Conservation (phyloP, 2,113 vertebrate species). For the Grus americana region DNA sequence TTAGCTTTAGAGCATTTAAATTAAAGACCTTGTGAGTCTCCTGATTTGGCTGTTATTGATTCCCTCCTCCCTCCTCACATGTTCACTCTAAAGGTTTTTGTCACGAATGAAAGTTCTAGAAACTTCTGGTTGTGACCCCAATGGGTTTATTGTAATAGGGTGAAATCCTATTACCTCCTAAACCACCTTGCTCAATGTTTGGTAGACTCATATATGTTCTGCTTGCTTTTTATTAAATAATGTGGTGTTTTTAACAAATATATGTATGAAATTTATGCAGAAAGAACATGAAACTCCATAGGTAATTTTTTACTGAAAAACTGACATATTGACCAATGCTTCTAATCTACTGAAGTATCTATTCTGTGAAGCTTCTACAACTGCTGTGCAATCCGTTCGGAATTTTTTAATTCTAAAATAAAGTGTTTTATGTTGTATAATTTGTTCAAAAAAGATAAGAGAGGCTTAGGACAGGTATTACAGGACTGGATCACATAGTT, state of each 20-base stretch:
- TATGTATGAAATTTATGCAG: neutral
- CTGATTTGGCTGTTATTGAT: neutral
- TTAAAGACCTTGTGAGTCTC: neutral
- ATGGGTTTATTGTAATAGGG: neutral
- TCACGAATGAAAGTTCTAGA: neutral
- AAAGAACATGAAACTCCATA: fast-evolving
- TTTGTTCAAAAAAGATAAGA: neutral
- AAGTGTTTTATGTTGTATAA: fast-evolving
- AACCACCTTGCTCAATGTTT: neutral
- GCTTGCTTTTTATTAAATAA: fast-evolving
- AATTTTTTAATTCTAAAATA: neutral
- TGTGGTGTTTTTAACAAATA: neutral
- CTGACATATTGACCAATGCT: neutral
- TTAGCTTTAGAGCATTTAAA: neutral
- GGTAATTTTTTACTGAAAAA: neutral
- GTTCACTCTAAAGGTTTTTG: neutral
- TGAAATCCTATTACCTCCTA: neutral
- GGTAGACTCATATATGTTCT: neutral
- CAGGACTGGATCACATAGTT: neutral
- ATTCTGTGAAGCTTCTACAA: neutral
- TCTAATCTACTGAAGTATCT: neutral
- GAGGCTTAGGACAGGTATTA: neutral
- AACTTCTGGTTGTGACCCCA: neutral
- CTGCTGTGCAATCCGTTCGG: neutral
- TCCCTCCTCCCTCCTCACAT: neutral